These are phyloP conservation scores for Zoanthus sansibaricus DNA, from an alignment of 92 coral and sea anemone genomes.

Conservation along the genomic window DNA sequence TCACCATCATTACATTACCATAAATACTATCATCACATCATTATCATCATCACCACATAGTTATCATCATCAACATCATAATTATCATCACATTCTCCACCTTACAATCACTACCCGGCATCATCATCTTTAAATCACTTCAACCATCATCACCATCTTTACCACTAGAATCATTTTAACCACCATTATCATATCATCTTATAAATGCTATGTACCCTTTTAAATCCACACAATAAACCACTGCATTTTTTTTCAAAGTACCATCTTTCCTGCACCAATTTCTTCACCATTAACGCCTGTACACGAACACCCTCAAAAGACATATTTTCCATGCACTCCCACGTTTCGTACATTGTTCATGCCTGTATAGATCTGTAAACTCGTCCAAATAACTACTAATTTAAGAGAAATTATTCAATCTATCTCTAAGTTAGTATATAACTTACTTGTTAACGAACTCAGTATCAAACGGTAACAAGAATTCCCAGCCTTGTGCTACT, in stretches of 20 bases:
- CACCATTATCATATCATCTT: background rate
- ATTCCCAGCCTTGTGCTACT: constrained; percentile 97
- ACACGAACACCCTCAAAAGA: too few species aligned
- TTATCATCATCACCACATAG: background rate
- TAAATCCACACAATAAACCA: too few species aligned
- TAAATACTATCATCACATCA: background rate
- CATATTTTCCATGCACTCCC: too few species aligned
- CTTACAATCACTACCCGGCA: background rate
- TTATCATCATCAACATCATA: background rate
- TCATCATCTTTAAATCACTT: background rate
- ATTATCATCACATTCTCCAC: background rate
- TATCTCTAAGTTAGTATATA: background rate
- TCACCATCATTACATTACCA: background rate
- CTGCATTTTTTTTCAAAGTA: too few species aligned
- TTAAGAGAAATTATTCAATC: background rate
- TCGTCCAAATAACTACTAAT: background rate
- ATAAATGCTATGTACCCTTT: too few species aligned
- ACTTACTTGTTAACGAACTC: constrained; percentile 93
- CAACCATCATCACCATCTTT: background rate
- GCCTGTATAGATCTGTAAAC: too few species aligned
- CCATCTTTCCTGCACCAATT: too few species aligned
- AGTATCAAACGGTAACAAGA: constrained; percentile 81
- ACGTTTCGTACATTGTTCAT: too few species aligned
- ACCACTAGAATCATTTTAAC: background rate
- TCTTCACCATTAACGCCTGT: too few species aligned